A percentile compares a stretch with the other conserved stretches of the same genome.
Evolutionary conservation across 2,113 vertebrate species (phyloP).

Genomic region (Myrmophylax atrothorax): DNA sequence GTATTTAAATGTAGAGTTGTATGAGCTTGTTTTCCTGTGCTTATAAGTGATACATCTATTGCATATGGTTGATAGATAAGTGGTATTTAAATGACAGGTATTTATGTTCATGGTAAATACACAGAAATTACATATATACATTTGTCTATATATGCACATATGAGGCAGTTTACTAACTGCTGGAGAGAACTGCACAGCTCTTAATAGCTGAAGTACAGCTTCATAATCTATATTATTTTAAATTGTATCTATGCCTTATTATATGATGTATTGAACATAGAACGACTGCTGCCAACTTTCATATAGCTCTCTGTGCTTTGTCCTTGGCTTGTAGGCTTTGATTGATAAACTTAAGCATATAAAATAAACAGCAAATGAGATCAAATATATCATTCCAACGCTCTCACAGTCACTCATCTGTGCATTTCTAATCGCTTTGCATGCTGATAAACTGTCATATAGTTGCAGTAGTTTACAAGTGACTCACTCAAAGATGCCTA

Average conservation of each 20-base stretch:
- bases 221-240: not conserved
- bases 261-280: not conserved
- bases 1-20: not conserved
- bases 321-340: constrained; percentile 1
- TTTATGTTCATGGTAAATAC: not conserved
- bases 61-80: not conserved
- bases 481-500: not conserved
- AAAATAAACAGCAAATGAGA: constrained; percentile 46
- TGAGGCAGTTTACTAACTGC: not conserved
- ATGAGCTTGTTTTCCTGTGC: not conserved
- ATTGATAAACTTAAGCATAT: constrained; percentile 11
- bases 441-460: constrained; percentile 43
- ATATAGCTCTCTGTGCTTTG: not conserved
- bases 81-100: not conserved
- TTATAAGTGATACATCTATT: not conserved
- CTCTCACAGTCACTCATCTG: not conserved
- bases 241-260: not conserved
- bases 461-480: constrained; percentile 1
- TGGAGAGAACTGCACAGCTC: not conserved
- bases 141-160: not conserved
- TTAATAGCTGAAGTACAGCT: not conserved
- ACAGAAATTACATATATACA: not conserved
- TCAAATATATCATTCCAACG: not conserved
- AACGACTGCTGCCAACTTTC: not conserved
- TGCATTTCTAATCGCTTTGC: constrained; percentile 38